These are phyloP conservation scores for Trachymyrmex cornetzi DNA, from an alignment of 1,140 invertebrate genomes.

Conservation along the genomic window DNA sequence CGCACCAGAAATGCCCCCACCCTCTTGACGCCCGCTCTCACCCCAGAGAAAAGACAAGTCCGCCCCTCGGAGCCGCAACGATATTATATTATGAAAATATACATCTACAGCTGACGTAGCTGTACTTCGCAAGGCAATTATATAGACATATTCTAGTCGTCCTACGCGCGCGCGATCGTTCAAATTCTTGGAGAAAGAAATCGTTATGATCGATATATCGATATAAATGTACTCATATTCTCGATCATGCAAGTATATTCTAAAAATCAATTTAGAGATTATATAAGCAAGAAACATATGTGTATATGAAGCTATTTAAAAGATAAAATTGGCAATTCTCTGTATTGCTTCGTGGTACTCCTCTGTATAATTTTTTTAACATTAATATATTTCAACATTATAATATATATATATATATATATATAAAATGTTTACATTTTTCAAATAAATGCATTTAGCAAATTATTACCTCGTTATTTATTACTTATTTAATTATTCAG, in stretches of 20 bases:
- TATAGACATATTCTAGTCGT: conserved; percentile 56
- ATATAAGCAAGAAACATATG: not conserved
- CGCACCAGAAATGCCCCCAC: conserved; percentile 38
- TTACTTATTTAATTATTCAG: not conserved
- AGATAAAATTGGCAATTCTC: not conserved
- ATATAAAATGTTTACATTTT: not conserved
- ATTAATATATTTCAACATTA: not conserved
- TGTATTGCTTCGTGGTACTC: not conserved
- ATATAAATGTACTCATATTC: not conserved
- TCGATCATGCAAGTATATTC: not conserved
- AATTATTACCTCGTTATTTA: not conserved
- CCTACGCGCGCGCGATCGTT: not conserved
- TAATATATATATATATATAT: no score
- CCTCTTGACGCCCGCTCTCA: conserved; percentile 68
- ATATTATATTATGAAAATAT: conserved; percentile 84
- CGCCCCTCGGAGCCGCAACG: conserved; percentile 74
- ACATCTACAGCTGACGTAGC: conserved; percentile 78
- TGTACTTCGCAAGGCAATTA: conserved; percentile 75
- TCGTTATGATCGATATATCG: conserved; percentile 19
- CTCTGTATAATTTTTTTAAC: not conserved
- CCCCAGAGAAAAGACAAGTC: conserved; percentile 72
- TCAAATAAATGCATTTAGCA: not conserved
- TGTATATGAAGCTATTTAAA: not conserved
- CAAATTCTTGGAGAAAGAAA: not conserved
- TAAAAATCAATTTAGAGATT: not conserved